Percentiles rank a stretch among this genome's conserved stretches.
Conservation (phyloP, 92 coral and sea anemone species). For the Galaxea fascicularis region DNA sequence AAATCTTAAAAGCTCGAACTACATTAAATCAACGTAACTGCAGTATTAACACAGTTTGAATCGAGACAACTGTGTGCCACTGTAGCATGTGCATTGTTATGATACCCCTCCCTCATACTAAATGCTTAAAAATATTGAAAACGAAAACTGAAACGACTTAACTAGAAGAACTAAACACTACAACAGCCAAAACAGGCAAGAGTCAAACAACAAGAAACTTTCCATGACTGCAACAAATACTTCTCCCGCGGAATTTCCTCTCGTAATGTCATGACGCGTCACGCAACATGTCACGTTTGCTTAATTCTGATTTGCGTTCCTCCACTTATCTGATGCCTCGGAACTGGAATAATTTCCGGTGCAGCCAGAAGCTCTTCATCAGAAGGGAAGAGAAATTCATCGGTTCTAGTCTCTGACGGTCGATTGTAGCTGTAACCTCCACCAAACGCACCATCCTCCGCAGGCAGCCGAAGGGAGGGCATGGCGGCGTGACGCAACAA, state of each 20-base stretch:
- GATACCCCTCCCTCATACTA: too few species aligned
- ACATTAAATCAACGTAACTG: too few species aligned
- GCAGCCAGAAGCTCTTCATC: slow-evolving; percentile 86
- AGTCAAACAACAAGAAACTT: background rate
- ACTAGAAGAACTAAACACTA: background rate
- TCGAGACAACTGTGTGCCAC: background rate
- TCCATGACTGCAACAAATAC: slow-evolving; percentile 20
- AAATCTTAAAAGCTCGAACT: too few species aligned
- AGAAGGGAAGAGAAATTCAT: slow-evolving; percentile 69
- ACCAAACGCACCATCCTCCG: slow-evolving; percentile 50
- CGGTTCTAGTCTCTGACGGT: background rate
- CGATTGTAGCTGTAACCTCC: slow-evolving; percentile 12
- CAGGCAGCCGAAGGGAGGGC: slow-evolving; percentile 84
- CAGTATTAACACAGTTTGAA: background rate
- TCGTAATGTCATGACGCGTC: slow-evolving; percentile 7
- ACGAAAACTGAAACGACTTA: background rate
- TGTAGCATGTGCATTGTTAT: background rate
- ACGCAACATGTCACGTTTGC: slow-evolving; percentile 33
- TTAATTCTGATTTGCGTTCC: slow-evolving; percentile 89
- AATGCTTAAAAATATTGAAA: background rate
- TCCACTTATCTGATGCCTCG: slow-evolving; percentile 65
- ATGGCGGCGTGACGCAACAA: slow-evolving; percentile 68
- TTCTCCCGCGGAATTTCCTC: background rate
- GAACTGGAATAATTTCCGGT: slow-evolving; percentile 72
- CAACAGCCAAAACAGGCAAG: background rate